A percentile compares a stretch with the other conserved stretches of the same genome.
Evolutionary conservation across 2,797 vertebrate species (phyloP).

Genomic region (Heteromormyrus szaboi): DNA sequence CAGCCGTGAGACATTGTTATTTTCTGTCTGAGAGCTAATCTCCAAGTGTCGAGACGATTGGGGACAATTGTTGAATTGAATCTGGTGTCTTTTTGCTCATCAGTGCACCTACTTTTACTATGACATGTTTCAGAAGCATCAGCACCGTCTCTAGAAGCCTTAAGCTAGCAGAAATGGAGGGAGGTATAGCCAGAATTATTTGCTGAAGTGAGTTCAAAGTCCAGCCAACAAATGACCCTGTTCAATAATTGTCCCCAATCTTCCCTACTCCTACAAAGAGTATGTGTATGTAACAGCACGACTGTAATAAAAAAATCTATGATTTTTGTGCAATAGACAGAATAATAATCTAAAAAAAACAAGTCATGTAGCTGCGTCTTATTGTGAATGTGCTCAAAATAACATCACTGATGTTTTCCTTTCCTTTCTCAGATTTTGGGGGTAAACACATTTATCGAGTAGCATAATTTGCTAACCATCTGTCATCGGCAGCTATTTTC

Average conservation of each 20-base stretch:
- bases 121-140: neutral
- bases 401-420: neutral
- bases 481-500: neutral
- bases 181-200: neutral
- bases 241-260: neutral
- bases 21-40: neutral
- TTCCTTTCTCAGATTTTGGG: neutral
- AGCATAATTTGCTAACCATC: neutral
- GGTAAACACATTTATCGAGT: neutral
- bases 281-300: neutral
- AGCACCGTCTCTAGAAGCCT: neutral
- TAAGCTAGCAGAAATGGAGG: neutral
- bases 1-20: neutral
- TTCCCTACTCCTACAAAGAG: neutral
- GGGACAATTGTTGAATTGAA: neutral
- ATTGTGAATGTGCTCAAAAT: neutral
- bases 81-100: neutral
- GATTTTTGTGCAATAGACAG: neutral
- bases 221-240: neutral
- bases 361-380: neutral
- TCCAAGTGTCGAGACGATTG: neutral
- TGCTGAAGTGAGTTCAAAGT: neutral
- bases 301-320: neutral
- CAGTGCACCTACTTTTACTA: neutral
- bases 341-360: neutral